These are phyloP conservation scores for Dusona sp. DNA, from an alignment of 2,888 invertebrate species.

Conservation along the genomic window DNA sequence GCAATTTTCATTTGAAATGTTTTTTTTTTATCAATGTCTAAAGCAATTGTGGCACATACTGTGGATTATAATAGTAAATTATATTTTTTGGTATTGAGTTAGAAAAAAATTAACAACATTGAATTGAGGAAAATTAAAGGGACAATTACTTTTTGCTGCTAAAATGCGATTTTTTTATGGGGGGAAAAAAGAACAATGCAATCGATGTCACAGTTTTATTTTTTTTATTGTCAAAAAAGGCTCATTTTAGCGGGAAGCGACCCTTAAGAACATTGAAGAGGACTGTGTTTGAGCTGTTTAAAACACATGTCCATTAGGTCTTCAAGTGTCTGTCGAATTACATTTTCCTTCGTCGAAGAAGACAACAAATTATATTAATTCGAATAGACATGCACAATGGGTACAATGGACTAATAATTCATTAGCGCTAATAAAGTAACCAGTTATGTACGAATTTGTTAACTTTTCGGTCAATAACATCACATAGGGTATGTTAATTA, in stretches of 20 bases:
- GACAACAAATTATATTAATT: conserved; percentile 14
- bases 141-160: too few species aligned
- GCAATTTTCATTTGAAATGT: background rate
- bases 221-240: too few species aligned
- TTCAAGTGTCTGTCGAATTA: background rate
- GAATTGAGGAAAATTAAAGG: background rate
- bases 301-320: background rate
- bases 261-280: background rate
- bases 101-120: background rate
- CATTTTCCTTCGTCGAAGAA: background rate
- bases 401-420: conserved; percentile 3
- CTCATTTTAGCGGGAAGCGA: too few species aligned
- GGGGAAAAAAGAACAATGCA: too few species aligned
- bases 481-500: conserved; percentile 32
- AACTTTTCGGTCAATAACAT: conserved; percentile 23
- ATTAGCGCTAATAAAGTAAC: background rate
- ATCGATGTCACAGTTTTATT: too few species aligned
- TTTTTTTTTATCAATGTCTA: too few species aligned
- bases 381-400: background rate
- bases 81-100: background rate
- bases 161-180: too few species aligned
- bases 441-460: conserved; percentile 18
- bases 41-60: too few species aligned
- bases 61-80: too few species aligned
- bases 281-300: background rate